Evolutionary conservation across 2,113 vertebrate species (phyloP).

Genomic region (Dryoscopus gambensis): DNA sequence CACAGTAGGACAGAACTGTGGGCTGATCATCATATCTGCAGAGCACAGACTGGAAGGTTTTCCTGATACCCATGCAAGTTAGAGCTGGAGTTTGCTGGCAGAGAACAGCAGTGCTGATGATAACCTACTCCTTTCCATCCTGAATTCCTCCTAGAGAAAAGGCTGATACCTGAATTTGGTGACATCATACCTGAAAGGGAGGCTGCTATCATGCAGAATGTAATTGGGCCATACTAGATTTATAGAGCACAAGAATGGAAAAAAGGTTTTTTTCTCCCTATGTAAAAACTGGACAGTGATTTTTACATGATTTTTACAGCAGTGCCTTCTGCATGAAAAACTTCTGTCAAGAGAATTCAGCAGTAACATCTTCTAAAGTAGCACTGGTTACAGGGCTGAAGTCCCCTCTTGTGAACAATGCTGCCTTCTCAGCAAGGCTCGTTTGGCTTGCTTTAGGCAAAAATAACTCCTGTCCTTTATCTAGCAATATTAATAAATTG

Average conservation of each 20-base stretch:
- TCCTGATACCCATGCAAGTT: too few relatives aligned
- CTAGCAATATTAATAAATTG: background rate
- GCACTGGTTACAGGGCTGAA: background rate
- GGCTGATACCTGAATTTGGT: background rate
- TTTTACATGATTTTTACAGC: background rate
- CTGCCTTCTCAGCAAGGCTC: background rate
- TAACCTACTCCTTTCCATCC: background rate
- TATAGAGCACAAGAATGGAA: background rate
- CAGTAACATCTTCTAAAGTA: background rate
- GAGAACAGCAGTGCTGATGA: background rate
- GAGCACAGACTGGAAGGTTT: background rate
- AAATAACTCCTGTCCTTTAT: background rate
- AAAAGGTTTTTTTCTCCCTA: background rate
- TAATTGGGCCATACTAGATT: too few relatives aligned
- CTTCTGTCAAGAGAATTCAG: background rate
- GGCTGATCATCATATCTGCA: rapidly evolving
- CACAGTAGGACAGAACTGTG: background rate
- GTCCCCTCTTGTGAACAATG: background rate
- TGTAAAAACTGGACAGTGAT: background rate
- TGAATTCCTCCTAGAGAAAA: background rate
- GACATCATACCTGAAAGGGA: rapidly evolving
- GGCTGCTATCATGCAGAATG: background rate
- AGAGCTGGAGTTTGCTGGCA: background rate
- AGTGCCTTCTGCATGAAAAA: background rate
- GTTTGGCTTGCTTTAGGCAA: background rate